These are phyloP conservation scores for Podabrus alpinus DNA, from an alignment of 2,888 invertebrate genomes.

Conservation along the genomic window DNA sequence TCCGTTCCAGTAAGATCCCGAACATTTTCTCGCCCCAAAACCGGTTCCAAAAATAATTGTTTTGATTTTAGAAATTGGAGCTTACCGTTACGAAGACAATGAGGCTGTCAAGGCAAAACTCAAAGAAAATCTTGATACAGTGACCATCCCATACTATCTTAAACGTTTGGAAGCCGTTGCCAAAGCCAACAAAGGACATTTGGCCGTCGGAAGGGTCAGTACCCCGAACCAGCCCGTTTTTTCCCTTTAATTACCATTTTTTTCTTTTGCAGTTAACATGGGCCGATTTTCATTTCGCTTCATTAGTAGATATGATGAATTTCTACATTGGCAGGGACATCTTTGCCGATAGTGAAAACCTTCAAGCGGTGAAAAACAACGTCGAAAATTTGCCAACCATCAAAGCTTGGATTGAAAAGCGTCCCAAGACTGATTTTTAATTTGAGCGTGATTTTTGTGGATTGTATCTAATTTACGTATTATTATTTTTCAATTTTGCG, in stretches of 20 bases:
- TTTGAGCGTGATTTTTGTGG: not conserved
- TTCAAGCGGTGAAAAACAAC: conserved; percentile 61
- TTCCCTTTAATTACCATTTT: not conserved
- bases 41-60: not conserved
- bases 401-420: conserved; percentile 67
- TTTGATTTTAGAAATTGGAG: conserved; percentile 55
- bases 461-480: not conserved
- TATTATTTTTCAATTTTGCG: not conserved
- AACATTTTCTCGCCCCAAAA: not conserved
- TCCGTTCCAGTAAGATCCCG: conserved; percentile 61
- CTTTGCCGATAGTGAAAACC: conserved; percentile 61
- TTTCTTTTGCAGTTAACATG: conserved; percentile 60
- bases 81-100: conserved; percentile 61
- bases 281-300: conserved; percentile 68
- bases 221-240: not conserved
- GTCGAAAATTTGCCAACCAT: conserved; percentile 63
- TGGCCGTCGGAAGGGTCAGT: conserved; percentile 48
- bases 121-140: conserved; percentile 55
- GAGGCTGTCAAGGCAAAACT: conserved; percentile 57
- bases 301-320: conserved; percentile 63
- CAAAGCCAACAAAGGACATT: conserved; percentile 63
- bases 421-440: conserved; percentile 53
- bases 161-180: conserved; percentile 61
- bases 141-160: conserved; percentile 61
- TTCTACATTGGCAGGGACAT: conserved; percentile 61